Percentiles rank a stretch among this genome's conserved stretches.
Conservation (phyloP, 1,140 invertebrate species). For the Chymomyza costata region DNA sequence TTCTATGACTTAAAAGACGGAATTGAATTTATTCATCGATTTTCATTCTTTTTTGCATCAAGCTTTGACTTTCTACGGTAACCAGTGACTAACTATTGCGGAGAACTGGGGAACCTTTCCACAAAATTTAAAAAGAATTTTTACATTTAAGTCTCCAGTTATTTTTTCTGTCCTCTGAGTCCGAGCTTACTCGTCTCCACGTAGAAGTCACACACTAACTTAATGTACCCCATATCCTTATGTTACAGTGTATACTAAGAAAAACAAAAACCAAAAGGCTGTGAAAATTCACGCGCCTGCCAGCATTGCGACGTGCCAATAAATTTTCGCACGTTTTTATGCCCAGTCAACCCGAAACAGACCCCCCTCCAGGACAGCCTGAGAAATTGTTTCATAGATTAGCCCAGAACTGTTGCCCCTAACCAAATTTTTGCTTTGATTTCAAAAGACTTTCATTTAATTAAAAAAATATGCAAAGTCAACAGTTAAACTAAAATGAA, state of each 20-base stretch:
- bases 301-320: conserved; percentile 28
- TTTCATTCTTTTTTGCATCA: too few species aligned
- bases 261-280: conserved; percentile 48
- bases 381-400: conserved; percentile 56
- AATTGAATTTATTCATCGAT: too few species aligned
- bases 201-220: too few species aligned
- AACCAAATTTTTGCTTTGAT: conserved; percentile 40
- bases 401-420: conserved; percentile 27
- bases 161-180: too few species aligned
- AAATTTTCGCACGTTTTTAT: conserved; percentile 75
- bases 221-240: too few species aligned
- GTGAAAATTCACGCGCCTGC: conserved; percentile 61
- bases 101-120: too few species aligned
- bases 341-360: neutral
- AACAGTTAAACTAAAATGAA: conserved; percentile 68
- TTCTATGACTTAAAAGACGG: too few species aligned
- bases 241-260: neutral
- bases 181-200: too few species aligned
- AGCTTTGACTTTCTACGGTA: too few species aligned
- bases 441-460: conserved; percentile 54
- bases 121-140: too few species aligned
- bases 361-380: conserved; percentile 10
- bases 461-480: conserved; percentile 74
- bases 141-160: too few species aligned
- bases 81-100: too few species aligned